A percentile compares a stretch with the other conserved stretches of the same genome.
Conservation (phyloP, 2,113 vertebrate species). For the Myodes glareolus region DNA sequence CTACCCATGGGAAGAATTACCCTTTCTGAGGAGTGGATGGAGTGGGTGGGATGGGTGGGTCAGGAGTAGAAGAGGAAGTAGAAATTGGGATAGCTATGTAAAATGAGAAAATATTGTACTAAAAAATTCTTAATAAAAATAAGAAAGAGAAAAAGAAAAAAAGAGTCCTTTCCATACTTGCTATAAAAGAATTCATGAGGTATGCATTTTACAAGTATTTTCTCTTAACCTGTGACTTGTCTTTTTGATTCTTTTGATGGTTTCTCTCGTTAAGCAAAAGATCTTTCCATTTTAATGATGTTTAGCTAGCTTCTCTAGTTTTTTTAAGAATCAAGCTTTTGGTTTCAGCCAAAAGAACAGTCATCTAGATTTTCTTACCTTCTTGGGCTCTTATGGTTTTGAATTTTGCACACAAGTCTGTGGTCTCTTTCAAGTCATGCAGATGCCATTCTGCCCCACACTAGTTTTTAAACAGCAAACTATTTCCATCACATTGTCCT, state of each 20-base stretch:
- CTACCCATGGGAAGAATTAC: too few relatives aligned
- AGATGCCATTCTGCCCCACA: neutral
- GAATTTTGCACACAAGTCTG: neutral
- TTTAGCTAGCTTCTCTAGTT: neutral
- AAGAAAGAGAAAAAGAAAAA: too few relatives aligned
- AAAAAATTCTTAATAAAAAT: too few relatives aligned
- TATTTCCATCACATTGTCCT: neutral
- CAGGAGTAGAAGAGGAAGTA: too few relatives aligned
- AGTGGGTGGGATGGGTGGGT: too few relatives aligned
- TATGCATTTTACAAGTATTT: neutral
- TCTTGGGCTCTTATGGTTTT: neutral
- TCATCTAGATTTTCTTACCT: neutral
- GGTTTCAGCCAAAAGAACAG: neutral
- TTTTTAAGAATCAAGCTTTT: neutral
- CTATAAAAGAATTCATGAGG: neutral
- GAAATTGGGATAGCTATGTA: too few relatives aligned
- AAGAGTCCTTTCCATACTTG: too few relatives aligned
- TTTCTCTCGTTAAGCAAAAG: neutral
- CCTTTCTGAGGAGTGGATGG: too few relatives aligned
- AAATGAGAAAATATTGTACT: too few relatives aligned
- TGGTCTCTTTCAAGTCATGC: neutral
- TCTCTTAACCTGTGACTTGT: neutral
- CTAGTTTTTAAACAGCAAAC: neutral
- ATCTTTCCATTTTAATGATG: neutral
- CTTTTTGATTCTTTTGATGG: neutral